Base-by-base conservation (phyloP, 2,888 invertebrate genomes). In the Esperia sulphurella region DNA sequence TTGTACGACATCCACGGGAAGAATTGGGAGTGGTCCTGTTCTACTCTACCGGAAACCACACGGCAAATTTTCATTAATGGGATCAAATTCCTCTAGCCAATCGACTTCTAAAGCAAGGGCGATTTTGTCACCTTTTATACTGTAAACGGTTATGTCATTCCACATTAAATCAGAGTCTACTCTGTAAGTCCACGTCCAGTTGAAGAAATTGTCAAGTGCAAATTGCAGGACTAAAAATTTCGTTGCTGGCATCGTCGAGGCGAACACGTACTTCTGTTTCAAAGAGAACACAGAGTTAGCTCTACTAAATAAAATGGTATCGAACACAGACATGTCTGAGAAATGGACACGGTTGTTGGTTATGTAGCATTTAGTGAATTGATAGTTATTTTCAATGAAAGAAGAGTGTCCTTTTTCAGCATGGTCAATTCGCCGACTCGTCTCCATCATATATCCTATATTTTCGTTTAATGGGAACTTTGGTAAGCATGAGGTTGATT, bases 351-450 rank as follows among this genome's bases (percentile, higher is more conserved):
- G 67, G 28, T 82, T 55, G 1, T 58, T 52, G 0, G 83, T 73
- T 0, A 83, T 70, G 21, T 62, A 77, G 54, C 85, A 86, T 14
- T 82, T 83, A 0, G 54, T 65, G n/a, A 62, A 57, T 0, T 65
- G 41, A 59, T 83, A 85, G 0, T 67, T 65, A 45, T 64, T 66
- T 2, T 61, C 55, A 14, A 63, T 52, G 41, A 84, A 83, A 3
- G 41, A 41, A n/a, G 10, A 12, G 7, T 12, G 41, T 5, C 41
- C 8, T 13, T 28, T n/a, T 14, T 14, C n/a, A 41, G 7, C n/a
- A 12, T 12, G 4, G 5, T 14, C 9, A 41, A 28, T 6, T 9
- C 4, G 28, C 10, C n/a, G 28, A 13, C 14, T 12, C 21, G 29
- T 28, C n/a, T 29, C 41, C 41, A 41, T 28, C 29, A 1, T 3